Conservation (phyloP, 2,797 vertebrate species). For the Dallia pectoralis region DNA sequence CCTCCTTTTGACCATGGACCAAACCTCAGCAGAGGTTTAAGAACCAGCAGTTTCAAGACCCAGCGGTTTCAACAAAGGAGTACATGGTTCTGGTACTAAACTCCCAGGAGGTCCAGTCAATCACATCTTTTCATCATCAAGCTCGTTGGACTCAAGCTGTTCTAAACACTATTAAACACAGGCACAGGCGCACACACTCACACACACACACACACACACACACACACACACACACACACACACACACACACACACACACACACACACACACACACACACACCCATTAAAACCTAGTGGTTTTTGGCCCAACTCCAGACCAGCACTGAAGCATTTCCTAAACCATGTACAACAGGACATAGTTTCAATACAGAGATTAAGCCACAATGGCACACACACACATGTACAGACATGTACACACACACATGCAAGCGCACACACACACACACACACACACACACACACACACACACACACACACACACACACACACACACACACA, state of each 20-base stretch:
- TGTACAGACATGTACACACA: background rate
- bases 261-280: too few species aligned
- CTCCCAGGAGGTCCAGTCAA: slow-evolving; percentile 49
- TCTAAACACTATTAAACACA: too few species aligned
- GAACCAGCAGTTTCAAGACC: too few species aligned
- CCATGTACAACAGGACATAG: slow-evolving; percentile 70
- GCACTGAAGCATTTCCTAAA: slow-evolving; percentile 73
- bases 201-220: too few species aligned
- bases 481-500: slow-evolving; percentile 8
- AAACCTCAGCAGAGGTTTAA: too few species aligned
- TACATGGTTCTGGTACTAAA: too few species aligned
- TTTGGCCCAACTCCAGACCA: slow-evolving; percentile 59
- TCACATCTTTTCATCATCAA: slow-evolving; percentile 65
- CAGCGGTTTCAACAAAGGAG: too few species aligned
- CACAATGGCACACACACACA: slow-evolving; percentile 65
- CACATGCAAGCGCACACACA: slow-evolving; percentile 13
- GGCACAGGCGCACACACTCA: too few species aligned
- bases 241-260: too few species aligned
- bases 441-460: slow-evolving; percentile 10
- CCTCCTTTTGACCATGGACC: too few species aligned
- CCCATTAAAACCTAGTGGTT: slow-evolving; percentile 44
- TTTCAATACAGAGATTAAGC: slow-evolving; percentile 64
- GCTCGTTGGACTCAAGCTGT: slow-evolving; percentile 50
- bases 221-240: background rate
- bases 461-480: slow-evolving; percentile 11